Evolutionary conservation across 2,888 invertebrate species (phyloP).

Genomic region (Petrolisthes manimaculis): DNA sequence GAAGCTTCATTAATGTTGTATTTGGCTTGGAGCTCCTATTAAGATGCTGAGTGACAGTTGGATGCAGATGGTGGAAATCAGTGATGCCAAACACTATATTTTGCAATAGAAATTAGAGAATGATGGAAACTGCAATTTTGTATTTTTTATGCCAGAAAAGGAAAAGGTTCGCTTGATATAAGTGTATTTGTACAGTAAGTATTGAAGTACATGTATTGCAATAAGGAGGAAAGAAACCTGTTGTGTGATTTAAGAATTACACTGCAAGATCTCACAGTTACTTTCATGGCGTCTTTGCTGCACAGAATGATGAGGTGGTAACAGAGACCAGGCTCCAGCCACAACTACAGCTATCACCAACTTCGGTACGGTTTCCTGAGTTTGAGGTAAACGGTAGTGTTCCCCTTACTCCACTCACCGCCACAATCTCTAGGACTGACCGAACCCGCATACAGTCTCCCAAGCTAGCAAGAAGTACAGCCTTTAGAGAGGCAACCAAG

Average conservation of each 20-base stretch:
- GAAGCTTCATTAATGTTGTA: no score
- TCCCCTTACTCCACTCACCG: slow-evolving; percentile 45
- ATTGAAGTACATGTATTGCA: no score
- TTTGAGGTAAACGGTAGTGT: slow-evolving; percentile 42
- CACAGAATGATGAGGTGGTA: slow-evolving; percentile 23
- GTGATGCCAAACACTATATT: no score
- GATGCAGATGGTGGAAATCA: no score
- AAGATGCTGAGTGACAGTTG: no score
- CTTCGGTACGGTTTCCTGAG: slow-evolving; percentile 8
- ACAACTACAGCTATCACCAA: neutral
- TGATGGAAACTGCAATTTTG: no score
- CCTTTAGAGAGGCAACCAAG: slow-evolving; percentile 36
- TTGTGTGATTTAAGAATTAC: neutral
- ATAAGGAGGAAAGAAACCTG: neutral
- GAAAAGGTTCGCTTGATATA: no score
- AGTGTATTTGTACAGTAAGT: no score
- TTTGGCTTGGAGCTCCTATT: no score
- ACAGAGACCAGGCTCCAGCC: slow-evolving; percentile 8
- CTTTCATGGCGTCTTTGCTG: neutral
- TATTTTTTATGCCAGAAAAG: no score
- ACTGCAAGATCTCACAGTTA: neutral
- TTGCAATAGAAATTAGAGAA: no score
- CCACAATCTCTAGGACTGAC: slow-evolving; percentile 39
- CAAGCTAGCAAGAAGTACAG: slow-evolving; percentile 38
- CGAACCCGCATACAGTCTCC: slow-evolving; percentile 35